phyloP scores from a whole-genome alignment of 2,113 vertebrate species.

The Kryptolebias marmoratus region DNA sequence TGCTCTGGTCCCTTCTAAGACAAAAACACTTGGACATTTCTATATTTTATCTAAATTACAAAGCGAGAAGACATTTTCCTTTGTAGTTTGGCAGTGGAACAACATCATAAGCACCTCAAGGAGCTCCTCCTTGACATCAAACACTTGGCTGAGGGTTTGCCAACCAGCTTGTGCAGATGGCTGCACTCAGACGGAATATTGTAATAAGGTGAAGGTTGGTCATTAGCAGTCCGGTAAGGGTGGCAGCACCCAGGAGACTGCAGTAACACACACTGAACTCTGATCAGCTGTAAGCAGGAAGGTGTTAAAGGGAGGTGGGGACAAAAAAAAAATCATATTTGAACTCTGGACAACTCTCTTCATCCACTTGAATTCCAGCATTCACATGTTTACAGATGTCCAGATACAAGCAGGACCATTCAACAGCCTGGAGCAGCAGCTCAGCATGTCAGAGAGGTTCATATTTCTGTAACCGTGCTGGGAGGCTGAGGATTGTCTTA shows the following conservation, averaged over 20 bases:
- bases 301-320: conserved; percentile 13
- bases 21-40: conserved; percentile 41
- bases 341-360: conserved; percentile 18
- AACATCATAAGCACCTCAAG: conserved; percentile 9
- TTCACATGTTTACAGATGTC: conserved; percentile 19
- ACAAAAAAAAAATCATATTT: background rate
- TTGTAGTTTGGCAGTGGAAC: conserved; percentile 34
- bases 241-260: conserved; percentile 48
- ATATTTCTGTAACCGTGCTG: conserved; percentile 48
- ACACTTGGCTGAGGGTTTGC: conserved; percentile 62
- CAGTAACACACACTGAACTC: conserved; percentile 34
- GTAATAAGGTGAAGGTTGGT: conserved; percentile 65
- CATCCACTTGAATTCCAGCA: conserved; percentile 18
- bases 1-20: conserved; percentile 1
- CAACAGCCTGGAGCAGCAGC: conserved; percentile 22
- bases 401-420: conserved; percentile 22
- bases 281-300: conserved; percentile 11
- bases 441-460: conserved; percentile 37
- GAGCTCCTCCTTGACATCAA: conserved; percentile 67
- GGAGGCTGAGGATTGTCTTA: conserved; percentile 46
- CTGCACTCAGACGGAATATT: conserved; percentile 55
- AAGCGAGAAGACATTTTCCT: conserved; percentile 49
- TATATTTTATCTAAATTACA: conserved; percentile 20
- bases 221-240: conserved; percentile 70
- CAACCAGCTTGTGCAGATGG: conserved; percentile 73